Evolutionary conservation across 1,140 invertebrate genomes (phyloP).

Genomic region (Drosophila murphyi): DNA sequence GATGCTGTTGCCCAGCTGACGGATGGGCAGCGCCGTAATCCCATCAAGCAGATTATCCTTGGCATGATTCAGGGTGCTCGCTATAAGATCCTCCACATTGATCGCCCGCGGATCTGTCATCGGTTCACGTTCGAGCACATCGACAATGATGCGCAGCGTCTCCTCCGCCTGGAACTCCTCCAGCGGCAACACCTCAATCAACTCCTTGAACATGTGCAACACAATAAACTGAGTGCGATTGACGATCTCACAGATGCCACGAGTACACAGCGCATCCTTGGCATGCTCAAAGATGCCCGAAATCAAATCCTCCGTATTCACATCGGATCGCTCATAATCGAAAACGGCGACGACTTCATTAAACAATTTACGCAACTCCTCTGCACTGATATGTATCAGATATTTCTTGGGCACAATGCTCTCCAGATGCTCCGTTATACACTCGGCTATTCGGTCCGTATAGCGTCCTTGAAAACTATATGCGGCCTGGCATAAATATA

Average conservation of each 20-base stretch:
- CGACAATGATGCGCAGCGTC: slow-evolving; percentile 60
- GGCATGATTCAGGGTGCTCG: slow-evolving; percentile 57
- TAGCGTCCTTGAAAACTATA: slow-evolving; percentile 73
- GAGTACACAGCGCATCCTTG: slow-evolving; percentile 55
- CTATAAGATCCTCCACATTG: slow-evolving; percentile 63
- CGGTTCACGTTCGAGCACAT: slow-evolving; percentile 67
- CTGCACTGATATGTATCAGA: slow-evolving; percentile 63
- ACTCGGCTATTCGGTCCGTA: slow-evolving; percentile 72
- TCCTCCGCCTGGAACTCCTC: slow-evolving; percentile 74
- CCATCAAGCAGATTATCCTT: slow-evolving; percentile 70
- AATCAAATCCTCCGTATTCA: slow-evolving; percentile 77
- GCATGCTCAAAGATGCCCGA: slow-evolving; percentile 76
- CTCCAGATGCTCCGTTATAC: slow-evolving; percentile 72
- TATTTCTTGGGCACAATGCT: slow-evolving; percentile 79
- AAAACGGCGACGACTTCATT: slow-evolving; percentile 71
- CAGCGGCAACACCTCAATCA: slow-evolving; percentile 74
- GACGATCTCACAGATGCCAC: slow-evolving; percentile 33
- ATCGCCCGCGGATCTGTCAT: slow-evolving; percentile 73
- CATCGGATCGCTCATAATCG: slow-evolving; percentile 71
- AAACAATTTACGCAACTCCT: slow-evolving; percentile 73
- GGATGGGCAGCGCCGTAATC: slow-evolving; percentile 68
- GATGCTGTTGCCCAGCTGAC: slow-evolving; percentile 53
- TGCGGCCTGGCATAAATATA: slow-evolving; percentile 74
- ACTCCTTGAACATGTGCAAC: slow-evolving; percentile 72
- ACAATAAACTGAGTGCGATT: slow-evolving; percentile 72